phyloP scores from a whole-genome alignment of 2,888 invertebrate species.

The Cephus spinipes region DNA sequence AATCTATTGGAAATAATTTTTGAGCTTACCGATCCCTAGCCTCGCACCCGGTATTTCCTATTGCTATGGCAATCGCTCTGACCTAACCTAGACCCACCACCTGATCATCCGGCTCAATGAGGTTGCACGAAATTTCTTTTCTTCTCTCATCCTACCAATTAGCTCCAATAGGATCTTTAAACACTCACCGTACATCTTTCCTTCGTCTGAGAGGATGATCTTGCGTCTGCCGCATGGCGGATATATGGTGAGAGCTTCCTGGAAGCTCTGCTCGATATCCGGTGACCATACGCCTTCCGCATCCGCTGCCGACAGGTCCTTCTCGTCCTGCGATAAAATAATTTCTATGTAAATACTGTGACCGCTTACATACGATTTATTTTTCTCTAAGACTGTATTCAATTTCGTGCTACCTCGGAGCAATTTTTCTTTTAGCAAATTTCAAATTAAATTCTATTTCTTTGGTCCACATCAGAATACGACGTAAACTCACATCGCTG shows the following conservation, averaged over 20 bases:
- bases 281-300: conserved; percentile 99
- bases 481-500: conserved; percentile 78
- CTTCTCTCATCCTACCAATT: neutral
- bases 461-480: rapidly evolving
- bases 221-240: conserved; percentile 99
- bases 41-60: neutral
- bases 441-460: no score
- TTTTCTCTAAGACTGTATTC: no score
- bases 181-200: conserved; percentile 99
- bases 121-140: neutral
- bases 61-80: neutral
- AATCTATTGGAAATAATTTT: neutral
- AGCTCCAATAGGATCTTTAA: neutral
- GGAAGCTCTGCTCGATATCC: conserved; percentile 99
- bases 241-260: conserved; percentile 99
- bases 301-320: conserved; percentile 94
- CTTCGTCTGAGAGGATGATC: conserved; percentile 99
- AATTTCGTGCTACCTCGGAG: no score
- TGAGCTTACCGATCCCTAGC: conserved; percentile 4
- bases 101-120: neutral
- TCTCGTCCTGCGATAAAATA: conserved; percentile 74
- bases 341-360: conserved; percentile 12
- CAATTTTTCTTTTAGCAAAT: no score
- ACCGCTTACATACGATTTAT: no score
- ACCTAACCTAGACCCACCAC: conserved; percentile 5